Percentiles rank a stretch among this genome's conserved stretches.
phyloP scores from a whole-genome alignment of 2,797 vertebrate genomes.

The Takifugu ocellatus region DNA sequence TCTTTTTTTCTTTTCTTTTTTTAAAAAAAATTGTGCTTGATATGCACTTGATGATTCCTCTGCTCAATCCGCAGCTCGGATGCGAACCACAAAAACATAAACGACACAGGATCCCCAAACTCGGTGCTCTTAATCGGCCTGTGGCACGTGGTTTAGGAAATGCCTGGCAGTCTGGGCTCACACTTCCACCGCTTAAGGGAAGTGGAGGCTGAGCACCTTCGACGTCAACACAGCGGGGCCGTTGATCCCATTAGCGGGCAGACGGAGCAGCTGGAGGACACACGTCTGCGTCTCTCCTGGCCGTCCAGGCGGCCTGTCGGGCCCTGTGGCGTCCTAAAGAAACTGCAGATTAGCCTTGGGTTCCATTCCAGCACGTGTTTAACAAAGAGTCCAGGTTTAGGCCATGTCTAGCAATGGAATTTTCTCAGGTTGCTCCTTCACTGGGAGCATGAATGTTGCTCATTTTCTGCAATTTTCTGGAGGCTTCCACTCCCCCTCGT shows the following conservation, averaged over 20 bases:
- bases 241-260: slow-evolving; percentile 57
- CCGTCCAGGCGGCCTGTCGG: slow-evolving; percentile 39
- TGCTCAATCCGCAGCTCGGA: slow-evolving; percentile 26
- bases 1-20: slow-evolving; percentile 44
- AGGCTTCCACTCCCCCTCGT: slow-evolving; percentile 48
- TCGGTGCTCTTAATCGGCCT: slow-evolving; percentile 39
- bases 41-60: slow-evolving; percentile 46
- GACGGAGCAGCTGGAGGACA: slow-evolving; percentile 39
- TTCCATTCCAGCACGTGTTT: slow-evolving; percentile 21
- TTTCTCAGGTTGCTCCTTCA: slow-evolving; percentile 16
- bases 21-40: slow-evolving; percentile 21
- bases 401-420: neutral
- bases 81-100: slow-evolving; percentile 40
- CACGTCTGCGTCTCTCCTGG: slow-evolving; percentile 31
- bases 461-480: slow-evolving; percentile 39
- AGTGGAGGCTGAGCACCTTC: slow-evolving; percentile 43
- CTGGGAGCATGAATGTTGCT: slow-evolving; percentile 43
- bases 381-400: slow-evolving; percentile 10
- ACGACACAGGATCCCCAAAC: slow-evolving; percentile 45
- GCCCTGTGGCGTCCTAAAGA: slow-evolving; percentile 28
- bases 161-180: slow-evolving; percentile 42
- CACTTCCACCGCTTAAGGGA: slow-evolving; percentile 25
- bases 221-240: slow-evolving; percentile 46
- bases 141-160: slow-evolving; percentile 55
- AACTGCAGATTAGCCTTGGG: slow-evolving; percentile 22